Conservation (phyloP, 2,888 invertebrate species). For the Drosophila paracracens region DNA sequence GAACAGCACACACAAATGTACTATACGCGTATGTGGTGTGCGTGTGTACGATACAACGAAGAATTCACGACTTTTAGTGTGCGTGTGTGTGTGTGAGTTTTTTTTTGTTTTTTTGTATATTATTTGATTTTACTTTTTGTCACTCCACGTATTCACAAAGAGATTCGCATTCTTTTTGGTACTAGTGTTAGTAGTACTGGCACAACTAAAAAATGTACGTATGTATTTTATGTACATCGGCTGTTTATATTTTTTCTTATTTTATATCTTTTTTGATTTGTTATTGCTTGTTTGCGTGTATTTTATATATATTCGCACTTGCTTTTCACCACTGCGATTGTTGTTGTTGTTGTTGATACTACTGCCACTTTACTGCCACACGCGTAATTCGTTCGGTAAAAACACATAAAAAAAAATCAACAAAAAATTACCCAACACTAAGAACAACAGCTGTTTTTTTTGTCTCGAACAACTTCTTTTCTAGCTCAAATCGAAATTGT, state of each 20-base stretch:
- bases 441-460: slow-evolving; percentile 57
- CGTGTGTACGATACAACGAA: slow-evolving; percentile 51
- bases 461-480: slow-evolving; percentile 31
- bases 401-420: slow-evolving; percentile 50
- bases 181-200: slow-evolving; percentile 58
- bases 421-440: slow-evolving; percentile 63
- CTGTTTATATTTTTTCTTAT: slow-evolving; percentile 27
- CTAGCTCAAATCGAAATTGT: slow-evolving; percentile 53
- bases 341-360: slow-evolving; percentile 39
- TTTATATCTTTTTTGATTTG: slow-evolving; percentile 29
- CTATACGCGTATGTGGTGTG: slow-evolving; percentile 9
- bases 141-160: slow-evolving; percentile 78
- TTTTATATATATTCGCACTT: slow-evolving; percentile 46
- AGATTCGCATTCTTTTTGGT: slow-evolving; percentile 62
- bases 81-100: slow-evolving; percentile 47
- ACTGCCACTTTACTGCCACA: slow-evolving; percentile 49
- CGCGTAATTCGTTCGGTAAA: slow-evolving; percentile 42
- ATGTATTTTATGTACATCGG: slow-evolving; percentile 41
- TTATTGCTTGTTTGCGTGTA: slow-evolving; percentile 50
- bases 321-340: slow-evolving; percentile 48
- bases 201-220: slow-evolving; percentile 52
- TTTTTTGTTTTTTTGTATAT: slow-evolving; percentile 21
- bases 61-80: slow-evolving; percentile 72
- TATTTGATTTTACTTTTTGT: slow-evolving; percentile 52
- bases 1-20: slow-evolving; percentile 30